A percentile compares a stretch with the other conserved stretches of the same genome.
These are phyloP conservation scores for Ibycter americanus DNA, from an alignment of 2,797 vertebrate genomes.

Conservation along the genomic window DNA sequence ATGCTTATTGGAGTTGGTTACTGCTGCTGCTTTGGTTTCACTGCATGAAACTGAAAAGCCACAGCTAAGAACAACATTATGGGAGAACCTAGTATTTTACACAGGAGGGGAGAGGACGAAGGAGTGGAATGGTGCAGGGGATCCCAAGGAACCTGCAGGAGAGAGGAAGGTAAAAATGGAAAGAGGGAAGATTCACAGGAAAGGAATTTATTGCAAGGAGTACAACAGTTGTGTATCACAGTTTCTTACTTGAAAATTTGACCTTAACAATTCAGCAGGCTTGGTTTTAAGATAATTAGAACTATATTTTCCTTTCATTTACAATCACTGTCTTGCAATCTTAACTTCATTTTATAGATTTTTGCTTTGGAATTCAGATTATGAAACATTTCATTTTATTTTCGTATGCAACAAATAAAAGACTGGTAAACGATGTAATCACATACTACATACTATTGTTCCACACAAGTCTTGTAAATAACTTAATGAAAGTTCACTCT, in stretches of 20 bases:
- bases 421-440: background rate
- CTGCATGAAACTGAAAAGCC: background rate
- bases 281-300: background rate
- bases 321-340: background rate
- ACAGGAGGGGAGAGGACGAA: background rate
- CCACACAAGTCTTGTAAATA: background rate
- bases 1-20: background rate
- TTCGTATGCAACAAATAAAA: background rate
- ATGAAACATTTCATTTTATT: background rate
- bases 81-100: background rate
- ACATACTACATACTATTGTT: background rate
- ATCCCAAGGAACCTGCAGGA: background rate
- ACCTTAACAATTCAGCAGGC: background rate
- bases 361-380: background rate
- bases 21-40: constrained; percentile 9
- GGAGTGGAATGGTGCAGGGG: background rate
- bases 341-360: background rate
- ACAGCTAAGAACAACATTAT: background rate
- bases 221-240: background rate
- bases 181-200: background rate
- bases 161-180: background rate
- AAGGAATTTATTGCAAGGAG: background rate
- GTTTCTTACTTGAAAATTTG: background rate
- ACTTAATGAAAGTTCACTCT: background rate
- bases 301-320: background rate